Evolutionary conservation across 2,888 invertebrate genomes (phyloP).

Genomic region (Thymelicus lineola): DNA sequence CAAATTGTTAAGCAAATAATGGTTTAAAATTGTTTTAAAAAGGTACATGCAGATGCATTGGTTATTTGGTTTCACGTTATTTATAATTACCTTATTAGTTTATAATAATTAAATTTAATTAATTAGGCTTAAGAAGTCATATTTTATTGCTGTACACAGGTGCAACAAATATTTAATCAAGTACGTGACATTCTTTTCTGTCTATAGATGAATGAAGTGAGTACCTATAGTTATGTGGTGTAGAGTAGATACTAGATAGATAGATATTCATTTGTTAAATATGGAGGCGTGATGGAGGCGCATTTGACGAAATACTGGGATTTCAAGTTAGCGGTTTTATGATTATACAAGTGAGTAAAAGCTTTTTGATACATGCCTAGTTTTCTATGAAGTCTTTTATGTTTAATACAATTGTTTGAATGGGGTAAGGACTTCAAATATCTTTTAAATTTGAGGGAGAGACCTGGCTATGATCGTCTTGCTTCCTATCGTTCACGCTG

Average conservation of each 20-base stretch:
- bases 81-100: too few species aligned
- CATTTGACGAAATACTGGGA: constrained; percentile 70
- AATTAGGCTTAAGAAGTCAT: too few species aligned
- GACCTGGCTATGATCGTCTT: constrained; percentile 71
- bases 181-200: constrained; percentile 20
- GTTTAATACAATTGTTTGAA: constrained; percentile 51
- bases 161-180: constrained; percentile 2
- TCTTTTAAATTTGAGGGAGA: constrained; percentile 80
- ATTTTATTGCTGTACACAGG: background rate
- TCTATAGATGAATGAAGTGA: background rate
- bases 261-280: constrained; percentile 81
- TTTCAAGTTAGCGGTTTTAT: constrained; percentile 75
- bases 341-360: constrained; percentile 65
- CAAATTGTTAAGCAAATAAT: too few species aligned
- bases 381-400: constrained; percentile 59
- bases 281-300: constrained; percentile 81
- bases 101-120: too few species aligned
- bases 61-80: too few species aligned
- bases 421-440: constrained; percentile 50
- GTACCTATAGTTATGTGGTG: constrained; percentile 5
- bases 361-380: constrained; percentile 58
- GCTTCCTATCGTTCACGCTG: constrained; percentile 61
- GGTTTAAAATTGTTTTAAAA: too few species aligned
- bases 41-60: too few species aligned
- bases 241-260: constrained; percentile 40